These are phyloP conservation scores for Metopolophium dirhodum DNA, from an alignment of 1,140 invertebrate species.

Conservation along the genomic window DNA sequence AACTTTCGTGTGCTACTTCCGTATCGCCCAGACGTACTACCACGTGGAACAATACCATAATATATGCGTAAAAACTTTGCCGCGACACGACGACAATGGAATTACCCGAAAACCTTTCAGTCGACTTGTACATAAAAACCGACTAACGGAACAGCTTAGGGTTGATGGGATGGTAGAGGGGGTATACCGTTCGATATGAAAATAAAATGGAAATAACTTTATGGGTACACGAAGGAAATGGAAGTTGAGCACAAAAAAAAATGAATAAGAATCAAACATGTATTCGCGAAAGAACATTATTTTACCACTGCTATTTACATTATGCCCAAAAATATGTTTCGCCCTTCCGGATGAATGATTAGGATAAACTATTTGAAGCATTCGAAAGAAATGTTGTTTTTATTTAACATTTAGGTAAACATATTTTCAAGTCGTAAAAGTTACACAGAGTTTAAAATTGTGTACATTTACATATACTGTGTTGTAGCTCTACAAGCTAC, in stretches of 20 bases:
- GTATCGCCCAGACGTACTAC: slow-evolving; percentile 36
- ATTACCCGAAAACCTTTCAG: slow-evolving; percentile 54
- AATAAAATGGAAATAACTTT: slow-evolving; percentile 57
- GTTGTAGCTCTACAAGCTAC: background rate
- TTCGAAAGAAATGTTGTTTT: slow-evolving; percentile 42
- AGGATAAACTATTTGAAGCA: slow-evolving; percentile 51
- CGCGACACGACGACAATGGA: slow-evolving; percentile 50
- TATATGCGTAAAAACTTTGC: slow-evolving; percentile 47
- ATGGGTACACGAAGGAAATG: slow-evolving; percentile 26
- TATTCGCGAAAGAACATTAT: slow-evolving; percentile 50
- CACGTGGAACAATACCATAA: slow-evolving; percentile 38
- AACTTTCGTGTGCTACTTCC: slow-evolving; percentile 42
- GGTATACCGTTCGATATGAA: slow-evolving; percentile 48
- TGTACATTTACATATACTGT: background rate
- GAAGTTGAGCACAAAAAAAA: slow-evolving; percentile 47
- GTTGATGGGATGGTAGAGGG: background rate
- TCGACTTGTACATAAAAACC: slow-evolving; percentile 50
- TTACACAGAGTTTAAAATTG: background rate
- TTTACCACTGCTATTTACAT: slow-evolving; percentile 56
- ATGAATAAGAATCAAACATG: slow-evolving; percentile 49
- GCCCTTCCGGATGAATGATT: slow-evolving; percentile 47
- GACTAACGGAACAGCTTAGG: slow-evolving; percentile 45
- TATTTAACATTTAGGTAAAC: slow-evolving; percentile 35
- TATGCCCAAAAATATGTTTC: slow-evolving; percentile 52
- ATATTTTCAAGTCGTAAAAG: slow-evolving; percentile 19